Evolutionary conservation across 1,140 invertebrate species (phyloP), one percentile per base, ranked within the genome.

Genomic region (Nomia melanderi): DNA sequence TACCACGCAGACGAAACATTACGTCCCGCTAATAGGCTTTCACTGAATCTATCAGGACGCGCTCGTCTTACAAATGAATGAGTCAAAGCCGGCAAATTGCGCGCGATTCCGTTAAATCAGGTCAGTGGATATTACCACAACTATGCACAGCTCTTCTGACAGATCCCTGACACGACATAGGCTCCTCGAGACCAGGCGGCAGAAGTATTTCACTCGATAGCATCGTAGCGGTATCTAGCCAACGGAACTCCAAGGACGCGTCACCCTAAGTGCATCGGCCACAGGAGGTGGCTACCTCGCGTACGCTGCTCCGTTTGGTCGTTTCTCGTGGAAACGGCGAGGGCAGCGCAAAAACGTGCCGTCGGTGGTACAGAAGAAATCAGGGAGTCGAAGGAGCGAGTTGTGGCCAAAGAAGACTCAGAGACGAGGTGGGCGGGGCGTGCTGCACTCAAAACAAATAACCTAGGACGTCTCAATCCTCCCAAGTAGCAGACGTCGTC

Each of bases 381-480:
- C 53, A 14, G 25, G 20, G 25, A 53, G n/a, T 31, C 29, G 33
- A 39, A 17, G 29, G 7, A 29, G 31, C 57, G 31, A 60, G 63
- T 33, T 54, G 36, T 29, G 63, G 62, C 62, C 41, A 63, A 81
- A 65, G 64, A 71, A 66, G 73, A 84, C 74, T 60, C 71, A 33
- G 69, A 69, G 81, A 87, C 80, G 82, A 85, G 78, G 41, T 86
- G 87, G 89, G 88, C 86, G 89, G 86, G 70, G 79, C 86, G 59
- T 54, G 74, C 70, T 84, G 80, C 84, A 83, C 87, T 90, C 85
- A 83, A 87, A 90, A 90, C 88, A 88, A 90, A 89, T 89, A 89
- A 88, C 81, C 85, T 79, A 83, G 84, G 81, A 89, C 84, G 81
- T 88, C 88, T 90, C 85, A 88, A 90, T 90, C 83, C 78, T 71